A percentile compares a stretch with the other conserved stretches of the same genome.
These are phyloP conservation scores for Pempheris klunzingeri DNA, from an alignment of 2,797 vertebrate species.

Conservation along the genomic window DNA sequence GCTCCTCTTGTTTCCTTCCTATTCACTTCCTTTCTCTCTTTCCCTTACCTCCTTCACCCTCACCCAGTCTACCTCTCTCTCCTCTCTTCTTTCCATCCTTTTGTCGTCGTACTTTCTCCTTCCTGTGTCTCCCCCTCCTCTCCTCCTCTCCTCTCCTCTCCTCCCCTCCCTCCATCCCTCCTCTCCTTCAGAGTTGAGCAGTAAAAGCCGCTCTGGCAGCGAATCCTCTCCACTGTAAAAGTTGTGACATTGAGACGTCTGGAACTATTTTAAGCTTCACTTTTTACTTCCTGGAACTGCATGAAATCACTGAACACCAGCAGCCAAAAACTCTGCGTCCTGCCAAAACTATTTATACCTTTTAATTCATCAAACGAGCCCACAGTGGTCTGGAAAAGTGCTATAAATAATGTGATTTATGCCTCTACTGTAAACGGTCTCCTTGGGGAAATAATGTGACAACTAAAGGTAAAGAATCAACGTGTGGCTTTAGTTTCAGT, in stretches of 20 bases:
- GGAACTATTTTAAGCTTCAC: conserved; percentile 52
- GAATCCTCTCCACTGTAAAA: conserved; percentile 44
- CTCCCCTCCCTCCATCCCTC: not conserved
- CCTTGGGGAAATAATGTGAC: conserved; percentile 11
- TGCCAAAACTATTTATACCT: conserved; percentile 51
- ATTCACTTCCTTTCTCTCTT: not conserved
- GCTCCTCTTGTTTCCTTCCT: not conserved
- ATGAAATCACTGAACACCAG: conserved; percentile 27
- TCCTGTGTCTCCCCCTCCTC: not conserved
- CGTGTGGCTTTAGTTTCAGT: not conserved
- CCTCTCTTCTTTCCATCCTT: too few species aligned
- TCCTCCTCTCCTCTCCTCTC: not conserved
- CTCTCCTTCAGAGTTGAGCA: not conserved
- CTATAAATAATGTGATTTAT: conserved; percentile 16
- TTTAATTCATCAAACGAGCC: conserved; percentile 49
- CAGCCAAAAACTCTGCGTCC: conserved; percentile 34
- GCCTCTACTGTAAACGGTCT: not conserved
- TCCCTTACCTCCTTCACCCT: not conserved
- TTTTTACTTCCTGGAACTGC: conserved; percentile 63
- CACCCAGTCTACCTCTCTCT: too few species aligned
- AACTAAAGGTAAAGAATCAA: not conserved
- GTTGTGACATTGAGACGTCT: conserved; percentile 68
- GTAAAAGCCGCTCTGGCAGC: conserved; percentile 46
- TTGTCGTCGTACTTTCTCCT: too few species aligned
- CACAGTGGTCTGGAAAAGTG: not conserved